Evolutionary conservation across 2,113 vertebrate species (phyloP).

Genomic region (Boulengerochromis microlepis): DNA sequence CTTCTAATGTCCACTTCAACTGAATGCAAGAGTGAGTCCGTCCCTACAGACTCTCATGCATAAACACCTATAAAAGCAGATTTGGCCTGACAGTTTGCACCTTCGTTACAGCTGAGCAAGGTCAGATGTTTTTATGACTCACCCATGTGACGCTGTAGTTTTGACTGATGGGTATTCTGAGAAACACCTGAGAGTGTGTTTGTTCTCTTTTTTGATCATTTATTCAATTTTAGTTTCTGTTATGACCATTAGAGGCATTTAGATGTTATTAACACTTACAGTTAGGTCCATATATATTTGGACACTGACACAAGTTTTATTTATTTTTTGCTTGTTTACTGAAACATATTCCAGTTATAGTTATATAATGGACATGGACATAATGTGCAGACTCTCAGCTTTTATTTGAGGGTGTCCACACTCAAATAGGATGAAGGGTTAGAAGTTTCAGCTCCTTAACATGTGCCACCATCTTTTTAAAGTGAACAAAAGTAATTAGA

Average conservation of each 20-base stretch:
- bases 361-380: neutral
- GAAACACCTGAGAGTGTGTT: neutral
- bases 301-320: neutral
- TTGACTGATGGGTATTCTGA: neutral
- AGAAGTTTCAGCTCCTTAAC: neutral
- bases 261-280: neutral
- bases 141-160: neutral
- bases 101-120: rapidly evolving
- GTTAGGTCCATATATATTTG: neutral
- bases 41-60: neutral
- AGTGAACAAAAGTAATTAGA: neutral
- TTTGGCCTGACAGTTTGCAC: neutral
- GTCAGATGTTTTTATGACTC: neutral
- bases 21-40: neutral
- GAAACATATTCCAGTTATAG: neutral
- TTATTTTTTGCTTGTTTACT: neutral
- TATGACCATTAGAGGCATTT: neutral
- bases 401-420: neutral
- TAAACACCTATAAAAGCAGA: neutral
- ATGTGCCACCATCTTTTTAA: neutral
- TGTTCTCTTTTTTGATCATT: neutral
- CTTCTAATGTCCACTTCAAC: neutral
- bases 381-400: neutral
- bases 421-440: neutral
- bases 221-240: neutral